Conservation (phyloP, 2,888 invertebrate species). For the Pristionchus maxplancki region DNA sequence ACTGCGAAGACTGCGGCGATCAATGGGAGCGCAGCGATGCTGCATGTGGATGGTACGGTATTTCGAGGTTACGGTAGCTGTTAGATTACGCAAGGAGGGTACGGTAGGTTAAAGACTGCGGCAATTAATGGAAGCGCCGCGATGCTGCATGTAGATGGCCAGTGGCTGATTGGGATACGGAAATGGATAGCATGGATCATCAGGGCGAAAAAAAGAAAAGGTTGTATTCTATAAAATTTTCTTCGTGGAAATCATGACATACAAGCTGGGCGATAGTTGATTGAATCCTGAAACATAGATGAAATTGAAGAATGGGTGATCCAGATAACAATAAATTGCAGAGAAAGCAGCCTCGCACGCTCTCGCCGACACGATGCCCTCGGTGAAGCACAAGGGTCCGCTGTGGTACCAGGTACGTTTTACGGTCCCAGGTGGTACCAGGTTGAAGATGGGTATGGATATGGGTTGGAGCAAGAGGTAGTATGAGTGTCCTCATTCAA, state of each 20-base stretch:
- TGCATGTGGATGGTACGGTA: slow-evolving; percentile 54
- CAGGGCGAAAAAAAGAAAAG: no score
- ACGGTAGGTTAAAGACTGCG: slow-evolving; percentile 63
- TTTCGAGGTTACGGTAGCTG: neutral
- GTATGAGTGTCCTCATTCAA: no score
- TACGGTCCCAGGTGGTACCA: neutral
- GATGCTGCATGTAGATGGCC: slow-evolving; percentile 55
- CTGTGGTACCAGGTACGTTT: slow-evolving; percentile 40
- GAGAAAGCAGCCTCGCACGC: slow-evolving; percentile 63
- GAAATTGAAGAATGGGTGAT: neutral
- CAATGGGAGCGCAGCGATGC: slow-evolving; percentile 57
- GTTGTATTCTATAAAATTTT: no score
- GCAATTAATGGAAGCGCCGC: slow-evolving; percentile 63
- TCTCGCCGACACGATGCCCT: slow-evolving; percentile 67
- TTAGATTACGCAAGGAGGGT: no score
- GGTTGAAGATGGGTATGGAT: no score
- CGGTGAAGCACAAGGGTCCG: slow-evolving; percentile 64
- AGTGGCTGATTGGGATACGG: neutral
- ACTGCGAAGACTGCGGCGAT: slow-evolving; percentile 73
- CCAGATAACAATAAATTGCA: slow-evolving; percentile 49
- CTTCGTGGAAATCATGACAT: no score
- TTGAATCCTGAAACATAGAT: no score
- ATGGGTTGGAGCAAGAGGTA: no score
- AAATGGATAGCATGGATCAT: neutral
- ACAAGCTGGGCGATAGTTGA: no score